Conservation (phyloP, 2,888 invertebrate genomes). For the Sthenelais limicola region DNA sequence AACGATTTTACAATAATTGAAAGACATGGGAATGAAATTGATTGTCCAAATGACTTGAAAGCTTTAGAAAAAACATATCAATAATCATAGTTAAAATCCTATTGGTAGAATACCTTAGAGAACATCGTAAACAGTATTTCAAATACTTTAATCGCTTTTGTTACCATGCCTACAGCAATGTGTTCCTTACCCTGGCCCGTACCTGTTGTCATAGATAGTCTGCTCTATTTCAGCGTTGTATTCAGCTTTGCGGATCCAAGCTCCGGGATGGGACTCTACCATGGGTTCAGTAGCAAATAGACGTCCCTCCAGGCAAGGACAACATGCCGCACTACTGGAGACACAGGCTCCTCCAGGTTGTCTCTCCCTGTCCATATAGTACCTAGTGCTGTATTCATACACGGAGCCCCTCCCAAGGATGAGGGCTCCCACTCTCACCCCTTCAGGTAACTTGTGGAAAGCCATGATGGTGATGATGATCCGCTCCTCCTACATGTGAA, state of each 20-base stretch:
- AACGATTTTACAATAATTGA: too few relatives aligned
- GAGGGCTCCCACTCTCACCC: slow-evolving; percentile 23
- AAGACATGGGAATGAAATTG: too few relatives aligned
- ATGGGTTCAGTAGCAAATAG: slow-evolving; percentile 23
- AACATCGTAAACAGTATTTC: too few relatives aligned
- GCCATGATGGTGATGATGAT: too few relatives aligned
- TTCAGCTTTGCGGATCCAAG: not conserved
- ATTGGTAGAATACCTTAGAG: too few relatives aligned
- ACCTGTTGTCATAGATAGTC: slow-evolving; percentile 41
- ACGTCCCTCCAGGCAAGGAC: slow-evolving; percentile 37
- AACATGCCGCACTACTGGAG: slow-evolving; percentile 1
- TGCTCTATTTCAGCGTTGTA: slow-evolving; percentile 35
- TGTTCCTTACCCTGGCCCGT: slow-evolving; percentile 36
- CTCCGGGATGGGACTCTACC: slow-evolving; percentile 32
- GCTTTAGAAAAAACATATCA: too few relatives aligned
- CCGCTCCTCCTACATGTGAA: too few relatives aligned
- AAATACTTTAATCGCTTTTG: too few relatives aligned
- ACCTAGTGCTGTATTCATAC: slow-evolving; percentile 32
- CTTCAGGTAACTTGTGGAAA: slow-evolving; percentile 14
- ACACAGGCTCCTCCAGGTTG: slow-evolving; percentile 25
- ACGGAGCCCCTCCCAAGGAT: slow-evolving; percentile 37
- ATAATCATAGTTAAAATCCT: too few relatives aligned
- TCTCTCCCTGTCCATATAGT: slow-evolving; percentile 35
- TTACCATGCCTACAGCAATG: too few relatives aligned
- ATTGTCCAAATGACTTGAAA: too few relatives aligned